Conservation (phyloP, 1,140 invertebrate species). For the Zaprionus ghesquierei region DNA sequence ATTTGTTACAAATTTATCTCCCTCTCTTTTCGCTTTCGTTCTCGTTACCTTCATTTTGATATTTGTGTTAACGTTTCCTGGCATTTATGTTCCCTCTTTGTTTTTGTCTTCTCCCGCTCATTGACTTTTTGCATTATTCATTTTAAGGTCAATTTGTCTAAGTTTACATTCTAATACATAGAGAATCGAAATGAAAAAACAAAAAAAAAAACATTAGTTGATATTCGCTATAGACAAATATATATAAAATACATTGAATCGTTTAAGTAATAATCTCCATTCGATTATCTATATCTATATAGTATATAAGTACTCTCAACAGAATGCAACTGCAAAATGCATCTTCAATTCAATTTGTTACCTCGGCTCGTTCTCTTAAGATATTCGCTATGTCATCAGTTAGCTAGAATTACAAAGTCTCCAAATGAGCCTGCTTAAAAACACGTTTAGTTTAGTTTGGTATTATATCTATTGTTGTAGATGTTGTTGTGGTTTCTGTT, state of each 20-base stretch:
- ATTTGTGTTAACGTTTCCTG: slow-evolving; percentile 58
- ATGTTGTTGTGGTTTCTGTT: slow-evolving; percentile 18
- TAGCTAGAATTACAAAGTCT: slow-evolving; percentile 10
- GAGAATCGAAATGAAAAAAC: slow-evolving; percentile 19
- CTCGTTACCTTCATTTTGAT: slow-evolving; percentile 38
- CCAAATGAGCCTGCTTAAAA: slow-evolving; percentile 14
- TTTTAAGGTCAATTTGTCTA: slow-evolving; percentile 17
- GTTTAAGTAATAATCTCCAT: background rate
- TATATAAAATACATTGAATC: slow-evolving; percentile 30
- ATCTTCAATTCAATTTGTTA: slow-evolving; percentile 12
- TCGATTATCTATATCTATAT: slow-evolving; percentile 19
- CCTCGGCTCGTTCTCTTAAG: slow-evolving; percentile 20
- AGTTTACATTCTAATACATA: background rate
- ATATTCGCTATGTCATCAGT: slow-evolving; percentile 26
- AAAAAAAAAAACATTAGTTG: slow-evolving; percentile 5
- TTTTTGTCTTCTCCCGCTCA: background rate
- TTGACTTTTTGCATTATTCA: background rate
- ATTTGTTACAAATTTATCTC: slow-evolving; percentile 69
- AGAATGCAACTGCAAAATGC: slow-evolving; percentile 9
- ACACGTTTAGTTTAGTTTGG: slow-evolving; percentile 5
- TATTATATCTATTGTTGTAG: slow-evolving; percentile 1
- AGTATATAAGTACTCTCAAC: slow-evolving; percentile 24
- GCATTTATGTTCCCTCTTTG: slow-evolving; percentile 51
- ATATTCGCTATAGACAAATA: slow-evolving; percentile 27
- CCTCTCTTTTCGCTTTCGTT: slow-evolving; percentile 39